phyloP scores from a whole-genome alignment of 1,140 invertebrate species.

The Agrilus planipennis region DNA sequence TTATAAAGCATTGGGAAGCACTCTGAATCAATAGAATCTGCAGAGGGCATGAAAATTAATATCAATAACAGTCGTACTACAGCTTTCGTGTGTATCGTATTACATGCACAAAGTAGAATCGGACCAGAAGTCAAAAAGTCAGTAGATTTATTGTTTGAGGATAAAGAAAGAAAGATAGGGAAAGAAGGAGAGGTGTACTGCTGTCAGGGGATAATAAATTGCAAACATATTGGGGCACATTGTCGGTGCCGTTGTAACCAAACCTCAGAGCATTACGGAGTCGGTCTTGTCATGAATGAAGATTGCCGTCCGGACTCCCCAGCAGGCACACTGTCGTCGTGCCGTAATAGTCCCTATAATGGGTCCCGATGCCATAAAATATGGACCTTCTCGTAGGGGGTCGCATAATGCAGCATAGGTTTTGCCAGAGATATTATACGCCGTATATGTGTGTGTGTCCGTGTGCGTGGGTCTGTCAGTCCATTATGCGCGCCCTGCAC shows the following conservation, averaged over 20 bases:
- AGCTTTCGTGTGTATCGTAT: no score
- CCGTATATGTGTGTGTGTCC: no score
- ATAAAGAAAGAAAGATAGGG: no score
- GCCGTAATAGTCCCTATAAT: constrained; percentile 9
- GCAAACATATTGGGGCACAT: constrained; percentile 6
- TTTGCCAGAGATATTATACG: constrained; percentile 7
- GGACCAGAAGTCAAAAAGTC: no score
- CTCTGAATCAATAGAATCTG: no score
- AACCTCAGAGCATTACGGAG: constrained; percentile 7
- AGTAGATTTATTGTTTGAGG: no score
- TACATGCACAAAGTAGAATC: no score
- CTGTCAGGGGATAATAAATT: constrained; percentile 8
- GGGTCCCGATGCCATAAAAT: constrained; percentile 7
- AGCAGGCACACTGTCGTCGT: no score
- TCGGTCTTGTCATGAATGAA: constrained; percentile 7
- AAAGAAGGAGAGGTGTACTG: no score
- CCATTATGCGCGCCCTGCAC: not conserved
- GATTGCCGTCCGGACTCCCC: constrained; percentile 4
- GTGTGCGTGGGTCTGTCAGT: not conserved
- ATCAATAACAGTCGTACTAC: no score
- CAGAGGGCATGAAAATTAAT: no score
- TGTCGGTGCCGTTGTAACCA: constrained; percentile 8
- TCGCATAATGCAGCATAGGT: constrained; percentile 5
- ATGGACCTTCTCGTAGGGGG: constrained; percentile 5
- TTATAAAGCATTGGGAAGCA: no score